These are phyloP conservation scores for Globia sparganii DNA, from an alignment of 2,888 invertebrate species.

Conservation along the genomic window DNA sequence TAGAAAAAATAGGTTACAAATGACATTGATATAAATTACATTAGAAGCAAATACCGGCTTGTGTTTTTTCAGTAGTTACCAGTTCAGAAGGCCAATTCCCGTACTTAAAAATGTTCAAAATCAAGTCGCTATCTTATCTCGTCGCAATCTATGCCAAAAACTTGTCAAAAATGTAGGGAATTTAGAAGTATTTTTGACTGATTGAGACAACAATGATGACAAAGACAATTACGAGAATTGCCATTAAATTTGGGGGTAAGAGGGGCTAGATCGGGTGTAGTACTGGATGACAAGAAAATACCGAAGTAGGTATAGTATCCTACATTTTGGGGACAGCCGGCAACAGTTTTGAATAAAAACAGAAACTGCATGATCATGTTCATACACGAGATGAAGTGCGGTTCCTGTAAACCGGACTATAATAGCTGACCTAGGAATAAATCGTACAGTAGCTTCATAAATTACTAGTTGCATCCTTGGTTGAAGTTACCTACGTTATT, in stretches of 20 bases:
- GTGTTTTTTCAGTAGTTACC: neutral
- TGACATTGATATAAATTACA: neutral
- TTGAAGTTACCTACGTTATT: conserved; percentile 26
- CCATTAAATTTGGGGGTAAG: no score
- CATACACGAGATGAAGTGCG: neutral
- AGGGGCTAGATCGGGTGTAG: no score
- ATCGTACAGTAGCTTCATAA: conserved; percentile 22
- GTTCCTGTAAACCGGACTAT: conserved; percentile 6
- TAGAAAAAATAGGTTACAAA: neutral
- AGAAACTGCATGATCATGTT: conserved; percentile 9
- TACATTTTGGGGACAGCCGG: neutral
- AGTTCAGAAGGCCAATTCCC: no score
- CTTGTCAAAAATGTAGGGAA: no score
- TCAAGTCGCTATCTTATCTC: no score
- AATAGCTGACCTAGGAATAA: conserved; percentile 47
- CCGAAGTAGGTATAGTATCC: no score
- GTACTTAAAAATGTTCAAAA: no score
- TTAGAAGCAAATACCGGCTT: neutral
- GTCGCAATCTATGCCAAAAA: no score
- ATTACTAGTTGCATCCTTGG: conserved; percentile 2
- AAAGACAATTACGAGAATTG: no score
- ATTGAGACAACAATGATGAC: no score
- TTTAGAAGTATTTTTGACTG: no score
- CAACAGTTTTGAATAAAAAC: neutral
- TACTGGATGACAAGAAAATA: no score